Evolutionary conservation across 2,888 invertebrate genomes (phyloP), one percentile per base, ranked within the genome.

Genomic region (Sturmia bella): DNA sequence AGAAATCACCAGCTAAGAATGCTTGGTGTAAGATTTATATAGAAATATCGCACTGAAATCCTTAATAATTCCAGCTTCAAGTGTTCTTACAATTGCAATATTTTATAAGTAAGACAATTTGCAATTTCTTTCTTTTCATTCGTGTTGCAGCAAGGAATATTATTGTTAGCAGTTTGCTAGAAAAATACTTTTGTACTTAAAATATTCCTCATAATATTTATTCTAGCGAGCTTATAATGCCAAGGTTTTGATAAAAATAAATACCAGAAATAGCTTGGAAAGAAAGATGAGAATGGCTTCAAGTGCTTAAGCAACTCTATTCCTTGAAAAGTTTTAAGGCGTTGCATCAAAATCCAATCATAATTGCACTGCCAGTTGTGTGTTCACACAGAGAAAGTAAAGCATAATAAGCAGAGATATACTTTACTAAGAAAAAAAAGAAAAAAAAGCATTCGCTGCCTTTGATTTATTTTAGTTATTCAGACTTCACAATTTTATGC

Each of bases 21-120:
- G 39, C 48, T 66, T 37, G 21, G 7, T 57, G 32, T 37, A 64
- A 57, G 45, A 74, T 74, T 57, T 66, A 66, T 57, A 43, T 21
- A 54, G 19, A 32, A 76, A 41, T 37, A 32, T 39, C 59, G 12
- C 17, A 52, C 15, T 37, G 37, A 52, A 69, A 61, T 61, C 69
- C 61, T 43, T 76, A 76, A 76, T 76, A 76, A 76, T 68, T 68
- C 61, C 37, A 43, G 61, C 69, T 76, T 61, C 61, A 54, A 76
- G 76, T 45, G 24, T 69, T 69, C 43, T 69, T 61, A 19, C 19
- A 61, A 21, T 54, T 54, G 75, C 59, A 19, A 24, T 64, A 68
- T 68, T 76, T 50, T 68, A 59, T 41, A 21, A 32, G 19, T 45
- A 54, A 32, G 41, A 54, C 13, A 54, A 54, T 9, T 37, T 61